These are phyloP conservation scores for Coenobita brevimanus DNA, from an alignment of 1,140 invertebrate species.

Conservation along the genomic window DNA sequence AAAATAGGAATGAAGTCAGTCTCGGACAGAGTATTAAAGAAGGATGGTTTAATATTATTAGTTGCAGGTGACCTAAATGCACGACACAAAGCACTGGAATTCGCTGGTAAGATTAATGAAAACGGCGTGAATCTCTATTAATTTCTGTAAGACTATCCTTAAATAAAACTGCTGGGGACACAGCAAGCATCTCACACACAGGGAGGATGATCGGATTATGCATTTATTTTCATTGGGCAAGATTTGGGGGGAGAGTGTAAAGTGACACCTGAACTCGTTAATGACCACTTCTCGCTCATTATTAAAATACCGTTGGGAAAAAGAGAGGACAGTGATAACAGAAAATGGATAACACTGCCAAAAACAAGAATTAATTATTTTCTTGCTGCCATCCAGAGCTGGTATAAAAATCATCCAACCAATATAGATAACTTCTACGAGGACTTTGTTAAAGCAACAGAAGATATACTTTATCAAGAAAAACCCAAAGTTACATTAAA, in stretches of 20 bases:
- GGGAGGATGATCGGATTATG: neutral
- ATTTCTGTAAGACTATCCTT: neutral
- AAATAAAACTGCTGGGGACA: neutral
- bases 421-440: too few relatives aligned
- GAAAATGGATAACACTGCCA: neutral
- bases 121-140: neutral
- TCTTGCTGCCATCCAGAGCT: too few relatives aligned
- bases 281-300: neutral
- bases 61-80: slow-evolving; percentile 6
- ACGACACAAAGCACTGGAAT: too few relatives aligned
- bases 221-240: too few relatives aligned
- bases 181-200: neutral
- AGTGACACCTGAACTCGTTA: too few relatives aligned
- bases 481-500: neutral
- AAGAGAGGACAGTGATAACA: too few relatives aligned
- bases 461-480: neutral
- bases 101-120: too few relatives aligned
- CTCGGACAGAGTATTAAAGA: neutral
- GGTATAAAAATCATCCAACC: too few relatives aligned
- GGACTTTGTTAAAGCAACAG: too few relatives aligned
- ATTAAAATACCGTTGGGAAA: neutral
- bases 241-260: neutral
- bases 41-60: neutral
- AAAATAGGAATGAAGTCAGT: neutral
- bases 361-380: neutral